Percentiles rank a stretch among this genome's conserved stretches.
Evolutionary conservation across 2,888 invertebrate genomes (phyloP).

Genomic region (Sacculina carcini): DNA sequence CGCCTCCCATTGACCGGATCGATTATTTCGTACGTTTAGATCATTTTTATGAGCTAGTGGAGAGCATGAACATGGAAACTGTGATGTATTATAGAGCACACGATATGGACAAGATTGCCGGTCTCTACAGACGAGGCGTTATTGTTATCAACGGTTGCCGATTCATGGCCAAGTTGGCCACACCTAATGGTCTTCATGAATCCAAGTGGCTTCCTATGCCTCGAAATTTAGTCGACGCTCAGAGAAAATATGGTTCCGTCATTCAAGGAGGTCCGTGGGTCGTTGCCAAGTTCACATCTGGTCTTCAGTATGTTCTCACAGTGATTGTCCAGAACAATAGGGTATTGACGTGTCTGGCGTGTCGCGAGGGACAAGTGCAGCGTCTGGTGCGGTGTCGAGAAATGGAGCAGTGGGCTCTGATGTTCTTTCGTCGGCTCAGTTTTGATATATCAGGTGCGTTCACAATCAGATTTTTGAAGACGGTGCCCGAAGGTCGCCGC

Average conservation of each 20-base stretch:
- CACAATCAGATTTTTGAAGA: slow-evolving; percentile 1
- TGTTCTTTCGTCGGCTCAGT: not conserved
- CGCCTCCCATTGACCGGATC: not conserved
- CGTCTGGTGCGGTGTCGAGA: not conserved
- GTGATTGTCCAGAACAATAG: not conserved
- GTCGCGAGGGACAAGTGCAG: not conserved
- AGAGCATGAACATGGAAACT: slow-evolving; percentile 1
- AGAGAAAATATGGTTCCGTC: not conserved
- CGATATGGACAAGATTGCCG: not conserved
- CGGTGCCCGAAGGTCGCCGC: slow-evolving; percentile 2
- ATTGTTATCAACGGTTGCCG: slow-evolving; percentile 4
- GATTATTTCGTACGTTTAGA: not conserved
- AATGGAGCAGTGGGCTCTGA: slow-evolving; percentile 3
- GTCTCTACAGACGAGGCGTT: slow-evolving; percentile 1
- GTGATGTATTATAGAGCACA: not conserved
- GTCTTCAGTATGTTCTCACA: not conserved
- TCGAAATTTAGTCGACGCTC: not conserved
- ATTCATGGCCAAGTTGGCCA: slow-evolving; percentile 1
- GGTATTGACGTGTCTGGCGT: not conserved
- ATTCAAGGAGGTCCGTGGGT: not conserved
- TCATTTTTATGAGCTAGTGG: not conserved
- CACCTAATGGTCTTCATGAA: not conserved
- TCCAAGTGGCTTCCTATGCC: slow-evolving; percentile 3
- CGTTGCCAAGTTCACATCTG: slow-evolving; percentile 1
- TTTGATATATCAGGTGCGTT: not conserved